phyloP scores from a whole-genome alignment of 2,797 vertebrate species.

The Myripristis murdjan region DNA sequence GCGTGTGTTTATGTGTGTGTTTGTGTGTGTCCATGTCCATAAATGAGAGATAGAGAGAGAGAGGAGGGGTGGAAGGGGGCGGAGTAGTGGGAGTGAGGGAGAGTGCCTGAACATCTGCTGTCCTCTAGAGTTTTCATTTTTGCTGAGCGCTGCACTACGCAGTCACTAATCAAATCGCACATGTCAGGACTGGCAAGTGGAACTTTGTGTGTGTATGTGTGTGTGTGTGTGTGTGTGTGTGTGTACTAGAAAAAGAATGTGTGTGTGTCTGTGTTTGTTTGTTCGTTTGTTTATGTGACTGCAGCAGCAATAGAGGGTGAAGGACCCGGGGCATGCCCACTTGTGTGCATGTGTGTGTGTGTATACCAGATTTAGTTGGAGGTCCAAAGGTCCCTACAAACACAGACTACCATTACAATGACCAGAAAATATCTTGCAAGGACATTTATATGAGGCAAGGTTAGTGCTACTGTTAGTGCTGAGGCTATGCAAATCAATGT shows the following conservation, averaged over 20 bases:
- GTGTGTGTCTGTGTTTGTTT: conserved; percentile 21
- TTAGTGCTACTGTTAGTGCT: neutral
- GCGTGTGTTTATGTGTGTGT: too few species aligned
- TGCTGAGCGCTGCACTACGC: conserved; percentile 83
- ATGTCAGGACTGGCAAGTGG: conserved; percentile 81
- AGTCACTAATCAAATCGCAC: conserved; percentile 85
- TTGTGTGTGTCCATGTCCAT: conserved; percentile 58
- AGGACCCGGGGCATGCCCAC: too few species aligned
- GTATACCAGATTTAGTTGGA: conserved; percentile 27
- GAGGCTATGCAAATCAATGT: conserved; percentile 15
- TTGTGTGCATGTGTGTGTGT: conserved; percentile 25
- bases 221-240: conserved; percentile 10
- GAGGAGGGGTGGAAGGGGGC: conserved; percentile 19
- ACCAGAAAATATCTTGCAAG: conserved; percentile 6
- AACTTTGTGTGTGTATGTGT: conserved; percentile 41
- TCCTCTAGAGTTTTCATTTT: conserved; percentile 82
- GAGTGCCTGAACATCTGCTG: conserved; percentile 77
- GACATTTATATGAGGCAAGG: neutral
- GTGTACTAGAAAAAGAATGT: neutral
- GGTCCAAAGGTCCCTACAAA: conserved; percentile 22
- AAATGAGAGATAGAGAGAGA: conserved; percentile 59
- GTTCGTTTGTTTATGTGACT: conserved; percentile 44
- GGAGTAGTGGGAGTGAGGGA: conserved; percentile 56
- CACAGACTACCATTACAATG: neutral
- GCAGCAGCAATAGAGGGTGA: conserved; percentile 36